These are phyloP conservation scores for Seriola rivoliana DNA, from an alignment of 2,113 vertebrate species.

Conservation along the genomic window DNA sequence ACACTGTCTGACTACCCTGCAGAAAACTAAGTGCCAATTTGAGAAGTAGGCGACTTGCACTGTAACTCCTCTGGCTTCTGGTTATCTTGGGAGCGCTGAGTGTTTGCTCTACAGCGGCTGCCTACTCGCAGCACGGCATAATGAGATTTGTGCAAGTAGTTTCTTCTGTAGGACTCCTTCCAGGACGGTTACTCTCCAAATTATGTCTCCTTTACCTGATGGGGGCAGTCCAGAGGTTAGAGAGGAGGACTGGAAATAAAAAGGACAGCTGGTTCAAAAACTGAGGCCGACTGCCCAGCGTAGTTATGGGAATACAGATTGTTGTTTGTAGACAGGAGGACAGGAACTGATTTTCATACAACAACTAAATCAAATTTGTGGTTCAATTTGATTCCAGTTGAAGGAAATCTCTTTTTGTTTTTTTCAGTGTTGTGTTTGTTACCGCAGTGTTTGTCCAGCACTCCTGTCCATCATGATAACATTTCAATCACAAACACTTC, in stretches of 20 bases:
- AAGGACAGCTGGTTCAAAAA: not conserved
- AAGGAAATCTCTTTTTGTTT: not conserved
- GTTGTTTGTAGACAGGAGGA: no score
- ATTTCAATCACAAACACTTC: not conserved
- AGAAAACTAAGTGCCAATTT: conserved; percentile 65
- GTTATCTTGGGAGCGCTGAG: conserved; percentile 64
- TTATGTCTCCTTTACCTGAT: conserved; percentile 11
- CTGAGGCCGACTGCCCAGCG: not conserved
- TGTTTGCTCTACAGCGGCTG: conserved; percentile 60
- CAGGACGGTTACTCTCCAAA: conserved; percentile 7
- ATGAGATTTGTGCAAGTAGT: conserved; percentile 66
- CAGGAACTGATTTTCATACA: no score
- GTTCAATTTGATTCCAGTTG: not conserved
- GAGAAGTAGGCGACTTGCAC: conserved; percentile 56
- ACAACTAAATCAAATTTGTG: not conserved
- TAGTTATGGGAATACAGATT: not conserved
- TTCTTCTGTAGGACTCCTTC: conserved; percentile 42
- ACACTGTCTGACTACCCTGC: conserved; percentile 50
- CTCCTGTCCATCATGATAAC: not conserved
- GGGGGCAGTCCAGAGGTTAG: conserved; percentile 9
- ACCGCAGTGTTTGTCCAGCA: not conserved
- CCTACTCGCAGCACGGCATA: conserved; percentile 55
- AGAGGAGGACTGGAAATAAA: not conserved
- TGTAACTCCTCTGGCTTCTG: conserved; percentile 51
- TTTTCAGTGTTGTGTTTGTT: not conserved